Evolutionary conservation across 2,797 vertebrate genomes (phyloP), one percentile per base, ranked within the genome.

Genomic region (Sarcophilus harrisii): DNA sequence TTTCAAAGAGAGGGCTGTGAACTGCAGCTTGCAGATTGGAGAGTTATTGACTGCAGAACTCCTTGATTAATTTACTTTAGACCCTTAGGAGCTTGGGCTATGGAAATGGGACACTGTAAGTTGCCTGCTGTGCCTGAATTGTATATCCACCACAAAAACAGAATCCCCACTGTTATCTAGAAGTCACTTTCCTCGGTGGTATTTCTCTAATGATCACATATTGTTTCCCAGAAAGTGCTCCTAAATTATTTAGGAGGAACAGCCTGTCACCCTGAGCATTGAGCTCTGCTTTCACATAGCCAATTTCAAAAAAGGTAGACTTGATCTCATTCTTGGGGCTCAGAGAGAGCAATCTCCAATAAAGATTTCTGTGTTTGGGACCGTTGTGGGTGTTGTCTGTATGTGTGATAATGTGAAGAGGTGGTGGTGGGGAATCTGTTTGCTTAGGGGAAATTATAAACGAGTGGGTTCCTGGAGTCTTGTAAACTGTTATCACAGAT

Each of bases 181-280:
- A 96, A 96, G 93, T 87, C 92, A 3, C 90, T 95, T 96, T 96
- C 62, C 96, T 95, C 96, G 27, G 1, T 89, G 32, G 94, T 38
- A 54, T 94, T 89, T 95, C 94, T 96, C 95, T 96, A 95, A 96
- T 91, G 95, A 97, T 94, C 95, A 57, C 93, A 94, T 55, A 92
- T 81, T 90, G 93, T 94, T 94, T 96, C 97, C 92, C 91, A 62
- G 92, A 93, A 97, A 97, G 95, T 57, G 38, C 91, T 91, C 95
- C 97, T 98, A 58, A 94, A 95, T 97, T 97, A 97, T 93, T 96
- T 58, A 97, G 94, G 96, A 98, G 59, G 95, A 95, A 58, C 95
- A 92, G 92, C 95, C 97, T 97, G 95, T 96, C 96, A 94, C 94
- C 94, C 90, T 0, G 5, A 1, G 57, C 94, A 29, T 93, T 95